Evolutionary conservation across 1,140 invertebrate species (phyloP), one percentile per base, ranked within the genome.

Genomic region (Carposina sasakii): DNA sequence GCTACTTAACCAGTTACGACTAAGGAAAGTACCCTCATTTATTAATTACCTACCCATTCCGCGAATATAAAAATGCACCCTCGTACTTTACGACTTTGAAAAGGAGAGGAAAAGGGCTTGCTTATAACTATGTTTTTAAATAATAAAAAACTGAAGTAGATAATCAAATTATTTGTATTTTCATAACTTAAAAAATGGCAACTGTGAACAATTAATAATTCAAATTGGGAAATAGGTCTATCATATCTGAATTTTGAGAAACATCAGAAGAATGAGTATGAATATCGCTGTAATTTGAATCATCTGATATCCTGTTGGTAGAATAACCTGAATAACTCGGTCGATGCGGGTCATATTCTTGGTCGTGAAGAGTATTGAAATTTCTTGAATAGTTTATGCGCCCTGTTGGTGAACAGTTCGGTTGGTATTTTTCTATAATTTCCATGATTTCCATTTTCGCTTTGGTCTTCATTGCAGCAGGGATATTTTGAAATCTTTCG

Each of bases 21-120:
- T n/a, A n/a, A n/a, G n/a, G n/a, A n/a, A n/a, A n/a, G n/a, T n/a
- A n/a, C n/a, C n/a, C n/a, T n/a, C n/a, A n/a, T n/a, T n/a, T n/a
- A n/a, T n/a, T n/a, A n/a, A n/a, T n/a, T n/a, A n/a, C n/a, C n/a
- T n/a, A n/a, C n/a, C n/a, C n/a, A n/a, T n/a, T n/a, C n/a, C n/a
- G n/a, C n/a, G n/a, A n/a, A n/a, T n/a, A n/a, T n/a, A n/a, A n/a
- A n/a, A n/a, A n/a, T n/a, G n/a, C n/a, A n/a, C n/a, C n/a, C n/a
- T n/a, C n/a, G n/a, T 42, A 50, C 19, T 50, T 50, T 50, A 50
- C 39, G 48, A 50, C 48, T 50, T 50, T 50, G 48, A 50, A 50
- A 50, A 43, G 48, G 48, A 50, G 48, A 50, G 48, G 48, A 50
- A 50, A 50, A 50, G 48, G 48, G 28, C 48, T 50, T 50, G 48